Conservation (phyloP, 2,888 invertebrate genomes). For the Nomada hirtipes region DNA sequence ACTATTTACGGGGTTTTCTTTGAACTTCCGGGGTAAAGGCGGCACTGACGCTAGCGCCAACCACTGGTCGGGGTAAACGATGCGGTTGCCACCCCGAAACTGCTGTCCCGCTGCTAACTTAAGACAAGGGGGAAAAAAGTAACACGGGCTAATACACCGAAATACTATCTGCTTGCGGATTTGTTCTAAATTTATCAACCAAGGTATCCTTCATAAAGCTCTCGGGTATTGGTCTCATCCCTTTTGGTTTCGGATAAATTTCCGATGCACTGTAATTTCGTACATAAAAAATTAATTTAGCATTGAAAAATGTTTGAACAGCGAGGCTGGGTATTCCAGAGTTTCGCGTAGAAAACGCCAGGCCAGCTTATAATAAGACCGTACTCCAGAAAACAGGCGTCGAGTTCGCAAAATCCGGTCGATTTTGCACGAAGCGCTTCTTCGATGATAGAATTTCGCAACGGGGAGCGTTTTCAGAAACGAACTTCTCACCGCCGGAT, state of each 20-base stretch:
- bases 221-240: not conserved
- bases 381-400: not conserved
- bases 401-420: slow-evolving; percentile 17
- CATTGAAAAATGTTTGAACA: not conserved
- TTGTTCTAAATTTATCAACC: slow-evolving; percentile 16
- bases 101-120: slow-evolving; percentile 14
- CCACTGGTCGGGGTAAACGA: slow-evolving; percentile 61
- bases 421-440: slow-evolving; percentile 36
- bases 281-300: not conserved
- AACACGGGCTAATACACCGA: slow-evolving; percentile 31
- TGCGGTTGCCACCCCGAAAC: slow-evolving; percentile 62
- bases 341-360: not conserved
- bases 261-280: not conserved
- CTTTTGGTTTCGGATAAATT: not conserved
- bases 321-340: not conserved
- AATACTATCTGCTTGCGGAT: slow-evolving; percentile 34
- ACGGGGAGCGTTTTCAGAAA: not conserved
- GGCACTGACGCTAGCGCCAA: slow-evolving; percentile 30
- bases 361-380: not conserved
- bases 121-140: slow-evolving; percentile 30
- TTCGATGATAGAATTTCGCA: slow-evolving; percentile 18
- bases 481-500: slow-evolving; percentile 16
- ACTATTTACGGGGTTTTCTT: slow-evolving; percentile 74
- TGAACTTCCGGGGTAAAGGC: slow-evolving; percentile 67
- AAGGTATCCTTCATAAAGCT: slow-evolving; percentile 8